Evolutionary conservation across 2,888 invertebrate genomes (phyloP), one percentile per base, ranked within the genome.

Genomic region (Sturmia bella): DNA sequence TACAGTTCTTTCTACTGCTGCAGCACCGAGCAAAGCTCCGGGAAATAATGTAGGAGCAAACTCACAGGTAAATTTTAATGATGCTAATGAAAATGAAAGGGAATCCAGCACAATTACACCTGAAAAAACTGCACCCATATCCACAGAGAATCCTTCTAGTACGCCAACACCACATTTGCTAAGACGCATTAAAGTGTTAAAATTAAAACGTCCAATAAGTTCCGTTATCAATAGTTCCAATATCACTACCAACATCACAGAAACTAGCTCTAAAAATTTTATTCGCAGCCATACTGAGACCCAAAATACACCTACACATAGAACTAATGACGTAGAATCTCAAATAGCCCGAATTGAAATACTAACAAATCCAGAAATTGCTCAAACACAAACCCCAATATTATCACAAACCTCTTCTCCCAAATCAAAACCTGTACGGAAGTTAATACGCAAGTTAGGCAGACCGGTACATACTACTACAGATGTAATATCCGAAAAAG

Each of bases 181-280:
- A 3, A 88, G 86, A 84, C 89, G 89, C 69, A 85, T 89, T 73
- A 86, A 88, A 24, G 86, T 89, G 43, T 80, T 89, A 3, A 89
- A 88, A 85, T 86, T 81, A 75, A 86, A 87, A 72, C 86, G 89
- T 54, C 89, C 88, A 13, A 48, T 86, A 74, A 83, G 83, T 52
- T 74, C 75, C 72, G 84, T 72, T 75, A 19, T 17, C 24, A 84
- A 75, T 50, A 66, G 57, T 39, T 70, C 86, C 84, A 79, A 84
- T 80, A 85, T 70, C 84, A 87, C 84, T 84, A 59, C 61, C 83
- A 84, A 72, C 52, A 61, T n/a, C 63, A 70, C 59, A 73, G 63
- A 80, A 61, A 83, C 75, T 83, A 85, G 72, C 83, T 83, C 85
- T 84, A 87, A 85, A 83, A 83, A 85, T 84, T 86, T 87, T 86